phyloP scores from a whole-genome alignment of 2,888 invertebrate species.

The Cantharis rufa region DNA sequence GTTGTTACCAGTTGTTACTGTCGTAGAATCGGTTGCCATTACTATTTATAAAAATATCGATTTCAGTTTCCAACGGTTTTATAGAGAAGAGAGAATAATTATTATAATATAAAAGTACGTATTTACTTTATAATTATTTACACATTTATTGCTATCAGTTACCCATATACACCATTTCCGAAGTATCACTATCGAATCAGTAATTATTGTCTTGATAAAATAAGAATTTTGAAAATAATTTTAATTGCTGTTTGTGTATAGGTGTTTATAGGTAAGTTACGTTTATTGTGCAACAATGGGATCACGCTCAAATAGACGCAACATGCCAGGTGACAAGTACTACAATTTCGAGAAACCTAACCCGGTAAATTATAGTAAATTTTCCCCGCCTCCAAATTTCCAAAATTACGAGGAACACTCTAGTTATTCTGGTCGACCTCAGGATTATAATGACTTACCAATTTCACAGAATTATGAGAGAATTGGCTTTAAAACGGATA shows the following conservation, averaged over 20 bases:
- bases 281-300: neutral
- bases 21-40: neutral
- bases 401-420: neutral
- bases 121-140: neutral
- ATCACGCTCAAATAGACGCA: neutral
- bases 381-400: neutral
- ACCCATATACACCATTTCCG: neutral
- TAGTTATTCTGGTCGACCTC: neutral
- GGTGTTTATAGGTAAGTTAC: neutral
- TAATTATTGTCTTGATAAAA: neutral
- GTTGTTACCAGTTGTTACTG: too few species aligned
- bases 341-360: neutral
- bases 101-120: neutral
- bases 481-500: neutral
- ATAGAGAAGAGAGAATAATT: neutral
- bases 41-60: neutral
- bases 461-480: neutral
- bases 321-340: neutral
- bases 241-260: neutral
- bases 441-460: neutral
- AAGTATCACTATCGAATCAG: too few species aligned
- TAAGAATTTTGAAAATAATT: neutral
- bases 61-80: neutral
- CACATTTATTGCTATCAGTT: neutral
- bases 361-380: neutral